These are phyloP conservation scores for Helleia helle DNA, from an alignment of 2,888 invertebrate genomes.

Conservation along the genomic window DNA sequence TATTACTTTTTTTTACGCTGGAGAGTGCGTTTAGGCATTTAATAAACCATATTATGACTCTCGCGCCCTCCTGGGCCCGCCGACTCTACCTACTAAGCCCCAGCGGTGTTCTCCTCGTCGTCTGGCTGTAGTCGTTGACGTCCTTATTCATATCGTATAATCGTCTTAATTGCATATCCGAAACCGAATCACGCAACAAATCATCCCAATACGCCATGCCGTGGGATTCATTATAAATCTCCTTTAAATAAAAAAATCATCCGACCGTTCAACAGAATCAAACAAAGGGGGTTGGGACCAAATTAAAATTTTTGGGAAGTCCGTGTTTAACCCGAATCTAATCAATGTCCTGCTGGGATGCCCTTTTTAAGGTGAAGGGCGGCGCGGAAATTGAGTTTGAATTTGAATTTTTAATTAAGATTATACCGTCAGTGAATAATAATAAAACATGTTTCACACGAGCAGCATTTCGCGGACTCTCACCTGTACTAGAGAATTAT, in stretches of 20 bases:
- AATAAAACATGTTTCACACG: too few species aligned
- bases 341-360: conserved; percentile 13
- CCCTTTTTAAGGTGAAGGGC: conserved; percentile 12
- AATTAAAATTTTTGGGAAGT: conserved; percentile 20
- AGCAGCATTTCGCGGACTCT: too few species aligned
- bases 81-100: too few species aligned
- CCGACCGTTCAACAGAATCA: conserved; percentile 11
- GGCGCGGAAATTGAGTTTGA: conserved; percentile 9
- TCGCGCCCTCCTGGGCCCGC: too few species aligned
- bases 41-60: too few species aligned
- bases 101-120: too few species aligned
- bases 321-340: conserved; percentile 13
- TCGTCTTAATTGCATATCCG: too few species aligned
- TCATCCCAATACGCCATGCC: conserved; percentile 3
- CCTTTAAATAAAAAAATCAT: conserved; percentile 1
- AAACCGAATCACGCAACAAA: not conserved
- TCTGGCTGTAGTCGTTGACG: too few species aligned
- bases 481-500: too few species aligned
- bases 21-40: too few species aligned
- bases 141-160: too few species aligned
- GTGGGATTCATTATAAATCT: conserved; percentile 9
- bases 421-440: conserved; percentile 5
- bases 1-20: too few species aligned
- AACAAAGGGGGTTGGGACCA: conserved; percentile 15
- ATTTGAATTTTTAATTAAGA: conserved; percentile 9